Evolutionary conservation across 1,140 invertebrate species (phyloP), one percentile per base, ranked within the genome.

Genomic region (Probaryconus sp.): DNA sequence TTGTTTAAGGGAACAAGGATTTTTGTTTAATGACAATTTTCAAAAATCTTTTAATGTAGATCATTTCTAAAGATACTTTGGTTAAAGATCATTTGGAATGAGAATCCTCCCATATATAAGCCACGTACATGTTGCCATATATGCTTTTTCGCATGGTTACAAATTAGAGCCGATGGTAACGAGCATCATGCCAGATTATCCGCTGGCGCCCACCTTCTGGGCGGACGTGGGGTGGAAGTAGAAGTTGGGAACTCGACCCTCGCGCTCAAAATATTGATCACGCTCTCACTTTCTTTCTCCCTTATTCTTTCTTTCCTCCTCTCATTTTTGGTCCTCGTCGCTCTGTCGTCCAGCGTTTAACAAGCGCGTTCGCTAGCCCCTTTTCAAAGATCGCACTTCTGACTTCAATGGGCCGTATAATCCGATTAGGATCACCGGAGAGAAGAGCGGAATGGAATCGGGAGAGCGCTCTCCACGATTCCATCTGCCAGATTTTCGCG

Each of bases 341-440:
- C 37, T 24, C 21, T 24, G 18, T 61, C 35, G 48, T 40, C 35
- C 58, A 68, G 45, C 79, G 77, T 79, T 85, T 85, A 86, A 87
- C 84, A 79, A 84, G 80, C 81, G 70, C 76, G 79, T 81, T 81
- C 67, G 74, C 67, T 80, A 55, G 79, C 82, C 81, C 80, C 80
- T 83, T 85, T 83, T 82, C 81, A 84, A 86, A 85, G 81, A 87
- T 87, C 85, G 82, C 83, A 87, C 86, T 88, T 84, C 78, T 80
- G 78, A 84, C 84, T 86, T 87, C 86, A 88, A 88, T 88, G 85
- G 84, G 76, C 79, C 80, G 81, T 84, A 82, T 88, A 87, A 87
- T 87, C 86, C 80, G 86, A 87, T 87, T 85, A 87, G 80, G 81
- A 83, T 83, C 79, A 67, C 74, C 55, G 78, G 81, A 55, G 37